phyloP scores from a whole-genome alignment of 2,797 vertebrate species.

The Arctocebus calabarensis region DNA sequence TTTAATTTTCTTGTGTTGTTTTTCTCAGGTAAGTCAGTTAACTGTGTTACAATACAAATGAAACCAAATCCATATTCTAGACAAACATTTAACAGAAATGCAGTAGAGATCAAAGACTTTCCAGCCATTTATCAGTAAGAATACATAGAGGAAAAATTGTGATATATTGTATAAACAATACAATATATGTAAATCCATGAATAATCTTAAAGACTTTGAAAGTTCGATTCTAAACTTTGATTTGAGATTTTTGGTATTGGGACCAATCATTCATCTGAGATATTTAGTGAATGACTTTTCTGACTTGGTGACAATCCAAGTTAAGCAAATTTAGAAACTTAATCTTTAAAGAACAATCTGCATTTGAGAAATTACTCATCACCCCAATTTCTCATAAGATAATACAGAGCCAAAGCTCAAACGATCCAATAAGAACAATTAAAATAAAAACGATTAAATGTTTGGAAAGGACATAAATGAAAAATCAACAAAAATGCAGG shows the following conservation, averaged over 20 bases:
- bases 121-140: slow-evolving; percentile 87
- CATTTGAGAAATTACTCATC: slow-evolving; percentile 86
- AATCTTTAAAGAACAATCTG: slow-evolving; percentile 87
- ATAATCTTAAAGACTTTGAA: slow-evolving; percentile 78
- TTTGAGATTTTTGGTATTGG: slow-evolving; percentile 78
- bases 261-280: slow-evolving; percentile 80
- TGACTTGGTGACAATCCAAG: slow-evolving; percentile 80
- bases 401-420: slow-evolving; percentile 87
- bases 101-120: slow-evolving; percentile 87
- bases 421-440: slow-evolving; percentile 66
- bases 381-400: slow-evolving; percentile 76
- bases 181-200: slow-evolving; percentile 84
- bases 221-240: slow-evolving; percentile 76
- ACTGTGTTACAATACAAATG: slow-evolving; percentile 85
- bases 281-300: slow-evolving; percentile 80
- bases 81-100: slow-evolving; percentile 90
- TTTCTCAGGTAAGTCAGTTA: slow-evolving; percentile 79
- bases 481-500: slow-evolving; percentile 85
- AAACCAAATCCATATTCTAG: slow-evolving; percentile 89
- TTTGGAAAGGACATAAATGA: slow-evolving; percentile 88
- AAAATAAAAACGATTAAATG: slow-evolving; percentile 81
- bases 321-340: slow-evolving; percentile 83
- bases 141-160: slow-evolving; percentile 81
- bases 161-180: slow-evolving; percentile 88
- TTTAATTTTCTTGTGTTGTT: slow-evolving; percentile 70